phyloP scores from a whole-genome alignment of 2,888 invertebrate species.

The Ctena decussata region DNA sequence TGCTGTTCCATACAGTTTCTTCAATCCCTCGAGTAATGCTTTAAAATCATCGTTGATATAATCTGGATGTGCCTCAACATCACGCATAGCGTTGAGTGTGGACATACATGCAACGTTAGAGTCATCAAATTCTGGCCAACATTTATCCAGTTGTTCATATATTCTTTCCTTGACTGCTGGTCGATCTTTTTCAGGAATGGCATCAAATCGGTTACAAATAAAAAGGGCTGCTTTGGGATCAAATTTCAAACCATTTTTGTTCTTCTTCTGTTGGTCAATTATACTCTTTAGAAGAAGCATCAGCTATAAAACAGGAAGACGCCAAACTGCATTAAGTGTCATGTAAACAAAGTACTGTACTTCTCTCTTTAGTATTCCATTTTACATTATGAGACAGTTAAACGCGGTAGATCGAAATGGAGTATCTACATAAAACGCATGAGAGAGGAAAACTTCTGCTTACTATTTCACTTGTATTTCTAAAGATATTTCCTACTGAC shows the following conservation, averaged over 20 bases:
- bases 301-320: conserved; percentile 59
- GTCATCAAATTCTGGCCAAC: conserved; percentile 76
- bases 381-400: no score
- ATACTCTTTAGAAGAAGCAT: conserved; percentile 73
- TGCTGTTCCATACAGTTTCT: conserved; percentile 69
- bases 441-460: no score
- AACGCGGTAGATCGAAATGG: no score
- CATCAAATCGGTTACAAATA: conserved; percentile 82
- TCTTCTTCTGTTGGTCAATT: conserved; percentile 67
- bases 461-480: no score
- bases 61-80: conserved; percentile 69
- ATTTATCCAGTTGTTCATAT: conserved; percentile 60
- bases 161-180: conserved; percentile 71
- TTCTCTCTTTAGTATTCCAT: no score
- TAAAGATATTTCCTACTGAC: no score
- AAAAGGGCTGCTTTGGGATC: conserved; percentile 81
- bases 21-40: conserved; percentile 71
- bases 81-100: conserved; percentile 62
- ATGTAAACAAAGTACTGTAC: no score
- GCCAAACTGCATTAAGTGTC: no score
- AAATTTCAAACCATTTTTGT: conserved; percentile 53
- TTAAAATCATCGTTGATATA: conserved; percentile 75
- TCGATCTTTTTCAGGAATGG: conserved; percentile 65
- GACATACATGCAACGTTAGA: conserved; percentile 75
- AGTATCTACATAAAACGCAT: no score